Evolutionary conservation across 1,140 invertebrate species (phyloP).

Genomic region (Drepana arcuata): DNA sequence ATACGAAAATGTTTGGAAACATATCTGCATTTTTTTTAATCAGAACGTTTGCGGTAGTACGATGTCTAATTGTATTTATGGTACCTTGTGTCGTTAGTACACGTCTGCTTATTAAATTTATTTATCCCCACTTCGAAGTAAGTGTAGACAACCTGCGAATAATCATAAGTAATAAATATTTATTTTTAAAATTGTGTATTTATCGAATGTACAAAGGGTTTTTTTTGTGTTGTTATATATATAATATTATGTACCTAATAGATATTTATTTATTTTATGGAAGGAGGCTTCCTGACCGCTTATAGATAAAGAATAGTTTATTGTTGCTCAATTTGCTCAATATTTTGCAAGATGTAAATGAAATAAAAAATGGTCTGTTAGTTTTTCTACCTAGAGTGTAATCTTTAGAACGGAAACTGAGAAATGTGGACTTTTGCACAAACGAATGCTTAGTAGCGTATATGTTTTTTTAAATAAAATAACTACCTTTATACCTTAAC

Average conservation of each 20-base stretch:
- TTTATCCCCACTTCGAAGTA: too few relatives aligned
- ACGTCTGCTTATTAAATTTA: too few relatives aligned
- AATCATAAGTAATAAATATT: slow-evolving; percentile 6
- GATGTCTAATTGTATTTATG: too few relatives aligned
- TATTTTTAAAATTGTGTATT: slow-evolving; percentile 33
- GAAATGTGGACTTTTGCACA: too few relatives aligned
- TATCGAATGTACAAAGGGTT: slow-evolving; percentile 25
- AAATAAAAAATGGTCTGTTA: slow-evolving; percentile 6
- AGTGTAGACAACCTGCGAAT: slow-evolving; percentile 16
- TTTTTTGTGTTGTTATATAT: slow-evolving; percentile 21
- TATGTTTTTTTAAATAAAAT: background rate
- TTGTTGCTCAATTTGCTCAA: slow-evolving; percentile 59
- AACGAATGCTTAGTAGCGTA: background rate
- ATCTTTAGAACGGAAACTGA: slow-evolving; percentile 7
- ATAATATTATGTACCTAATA: slow-evolving; percentile 6
- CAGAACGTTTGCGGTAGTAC: too few relatives aligned
- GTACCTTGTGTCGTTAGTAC: too few relatives aligned
- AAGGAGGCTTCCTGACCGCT: slow-evolving; percentile 38
- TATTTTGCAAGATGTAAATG: slow-evolving; percentile 37
- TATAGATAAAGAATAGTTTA: slow-evolving; percentile 42
- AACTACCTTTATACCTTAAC: slow-evolving; percentile 3
- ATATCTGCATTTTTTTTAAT: too few relatives aligned
- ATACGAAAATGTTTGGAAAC: too few relatives aligned
- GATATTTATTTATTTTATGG: too few relatives aligned
- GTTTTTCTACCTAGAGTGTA: slow-evolving; percentile 23